Evolutionary conservation across 2,888 invertebrate genomes (phyloP), one percentile per base, ranked within the genome.

Genomic region (Sthenelais limicola): DNA sequence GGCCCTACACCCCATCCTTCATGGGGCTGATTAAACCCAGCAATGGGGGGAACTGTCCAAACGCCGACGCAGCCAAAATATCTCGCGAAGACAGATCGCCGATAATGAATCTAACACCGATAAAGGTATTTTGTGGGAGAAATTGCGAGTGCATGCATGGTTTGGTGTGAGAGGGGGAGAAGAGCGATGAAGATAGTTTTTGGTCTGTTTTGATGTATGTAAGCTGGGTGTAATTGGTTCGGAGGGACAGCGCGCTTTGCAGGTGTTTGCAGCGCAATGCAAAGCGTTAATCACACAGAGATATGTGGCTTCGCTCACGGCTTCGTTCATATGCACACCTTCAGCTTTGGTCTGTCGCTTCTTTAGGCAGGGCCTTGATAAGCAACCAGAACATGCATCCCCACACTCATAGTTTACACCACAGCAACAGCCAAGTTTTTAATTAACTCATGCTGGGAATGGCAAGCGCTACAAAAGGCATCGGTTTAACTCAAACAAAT

Each of bases 281-380:
- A 43, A 62, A 43, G 62, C 43, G 62, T 62, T 62, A 62, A 62
- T 62, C 62, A 62, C 62, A 35, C 38, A 15, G 62, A 38, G 62
- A 62, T 62, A 35, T 62, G 62, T 62, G 62, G 62, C 62, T 35
- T 62, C 35, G 38, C 43, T 35, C 38, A 62, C 43, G 62, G 62
- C 62, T 35, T 62, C 35, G 38, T 62, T 35, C 38, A 62, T 38
- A 62, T 62, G 62, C 62, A 43, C 62, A 62, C 35, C 38, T 38
- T 43, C 62, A 9, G 12, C n/a, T 33, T 33, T 7, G 56, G 21
- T 12, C 56, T 56, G 33, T 56, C 62, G n/a, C 62, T 21, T 62
- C 43, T 43, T 9, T 18, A 43, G 43, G 18, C 43, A 35, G 15
- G 38, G 12, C 35, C 62, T 21, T 18, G 24, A 38, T 43, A 15